Base-by-base conservation (phyloP, 2,888 invertebrate genomes). In the Labia minor region DNA sequence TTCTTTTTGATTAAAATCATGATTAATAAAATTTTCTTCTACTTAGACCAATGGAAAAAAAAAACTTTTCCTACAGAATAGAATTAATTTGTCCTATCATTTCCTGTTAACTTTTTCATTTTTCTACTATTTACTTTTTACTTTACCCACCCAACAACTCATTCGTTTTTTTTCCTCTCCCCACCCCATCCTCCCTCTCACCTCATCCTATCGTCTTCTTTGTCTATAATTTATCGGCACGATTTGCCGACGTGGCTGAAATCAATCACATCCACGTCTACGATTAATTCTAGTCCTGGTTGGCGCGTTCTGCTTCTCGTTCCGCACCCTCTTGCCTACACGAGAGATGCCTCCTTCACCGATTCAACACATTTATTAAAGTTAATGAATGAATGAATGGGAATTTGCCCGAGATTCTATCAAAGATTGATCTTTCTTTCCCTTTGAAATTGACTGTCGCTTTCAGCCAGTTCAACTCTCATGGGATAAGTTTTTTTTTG, bases 351-450 rank as follows among this genome's bases (percentile, higher is more conserved):
- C 49, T 49, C 14, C 49, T 49, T 49, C 49, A 49, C 49, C 14
- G 49, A 49, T 49, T 49, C 49, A 49, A 49, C 49, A 49, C 49
- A 49, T 49, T 49, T 49, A 49, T 49, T 49, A 49, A 49, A 49
- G 49, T 8, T 49, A 49, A 49, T 49, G 49, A 49, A 49, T 49
- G 49, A 49, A 49, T 2, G 49, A 6, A 26, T 26, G 26, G 26
- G 26, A 26, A 26, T 26, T 26, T n/a, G n/a, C n/a, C n/a, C 26
- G 26, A 8, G 26, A 26, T n/a, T n/a, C 26, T 26, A 26, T 3
- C 26, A 3, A 26, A 26, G 26, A 26, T 26, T 26, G 26, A 26
- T 26, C 26, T 26, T 8, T 26, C 4, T 26, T 26, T 26, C 8
- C 26, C 8, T 8, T 26, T 26, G n/a, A n/a, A n/a, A n/a, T n/a